Conservation (phyloP, 2,797 vertebrate species). For the Poeciliopsis paucimaculata region DNA sequence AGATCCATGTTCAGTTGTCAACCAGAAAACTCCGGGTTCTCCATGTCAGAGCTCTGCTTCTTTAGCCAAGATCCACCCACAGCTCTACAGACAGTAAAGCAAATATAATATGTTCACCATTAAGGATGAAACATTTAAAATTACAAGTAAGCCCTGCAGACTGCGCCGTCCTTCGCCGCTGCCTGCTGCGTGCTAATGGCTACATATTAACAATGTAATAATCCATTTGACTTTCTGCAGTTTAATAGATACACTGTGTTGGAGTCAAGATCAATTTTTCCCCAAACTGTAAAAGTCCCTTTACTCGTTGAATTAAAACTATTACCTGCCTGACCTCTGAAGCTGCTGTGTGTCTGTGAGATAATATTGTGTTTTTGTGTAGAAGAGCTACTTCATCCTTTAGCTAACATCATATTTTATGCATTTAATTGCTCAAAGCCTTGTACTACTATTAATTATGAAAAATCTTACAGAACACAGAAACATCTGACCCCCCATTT, state of each 20-base stretch:
- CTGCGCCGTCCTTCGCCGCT: slow-evolving; percentile 57
- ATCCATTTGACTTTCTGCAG: slow-evolving; percentile 56
- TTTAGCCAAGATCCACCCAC: slow-evolving; percentile 63
- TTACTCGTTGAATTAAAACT: slow-evolving; percentile 31
- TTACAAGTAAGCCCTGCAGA: slow-evolving; percentile 63
- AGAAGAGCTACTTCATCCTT: slow-evolving; percentile 7
- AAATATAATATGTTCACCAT: slow-evolving; percentile 60
- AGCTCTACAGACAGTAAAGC: slow-evolving; percentile 60
- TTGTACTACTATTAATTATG: neutral
- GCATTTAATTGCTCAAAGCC: no score
- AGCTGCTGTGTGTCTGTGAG: neutral
- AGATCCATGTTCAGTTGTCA: slow-evolving; percentile 43
- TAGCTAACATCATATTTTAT: neutral
- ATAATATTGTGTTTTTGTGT: neutral
- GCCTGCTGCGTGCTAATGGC: slow-evolving; percentile 48
- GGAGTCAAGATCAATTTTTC: slow-evolving; percentile 41
- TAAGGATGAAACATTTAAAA: slow-evolving; percentile 69
- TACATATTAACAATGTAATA: slow-evolving; percentile 55
- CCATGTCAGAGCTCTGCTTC: slow-evolving; percentile 59
- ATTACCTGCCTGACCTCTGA: slow-evolving; percentile 15
- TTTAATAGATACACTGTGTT: slow-evolving; percentile 43
- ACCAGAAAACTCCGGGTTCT: slow-evolving; percentile 50
- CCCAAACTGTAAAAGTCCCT: slow-evolving; percentile 35
- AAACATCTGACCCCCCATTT: neutral
- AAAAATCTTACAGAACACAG: neutral